These are phyloP conservation scores for Heliconius ismenius DNA, from an alignment of 2,888 invertebrate species.

Conservation along the genomic window DNA sequence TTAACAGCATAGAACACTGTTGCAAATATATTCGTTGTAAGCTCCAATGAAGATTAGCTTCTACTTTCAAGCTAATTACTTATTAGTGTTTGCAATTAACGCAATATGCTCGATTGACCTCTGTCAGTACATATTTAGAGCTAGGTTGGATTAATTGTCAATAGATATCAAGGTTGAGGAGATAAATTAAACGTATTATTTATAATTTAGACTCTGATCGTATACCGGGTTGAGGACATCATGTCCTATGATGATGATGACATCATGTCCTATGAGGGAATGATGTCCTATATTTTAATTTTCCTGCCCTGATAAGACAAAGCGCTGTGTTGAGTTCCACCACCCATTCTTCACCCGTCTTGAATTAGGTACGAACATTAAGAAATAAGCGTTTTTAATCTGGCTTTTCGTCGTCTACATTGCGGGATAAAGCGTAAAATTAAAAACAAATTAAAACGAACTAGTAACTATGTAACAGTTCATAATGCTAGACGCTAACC, in stretches of 20 bases:
- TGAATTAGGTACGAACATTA: no score
- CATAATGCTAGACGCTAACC: no score
- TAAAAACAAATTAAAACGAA: no score
- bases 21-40: neutral
- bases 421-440: no score
- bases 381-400: no score
- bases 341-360: no score
- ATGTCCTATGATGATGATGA: no score
- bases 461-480: no score
- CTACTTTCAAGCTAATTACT: neutral
- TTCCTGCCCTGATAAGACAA: no score
- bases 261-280: neutral
- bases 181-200: neutral
- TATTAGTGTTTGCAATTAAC: slow-evolving; percentile 11
- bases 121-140: slow-evolving; percentile 27
- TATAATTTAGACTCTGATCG: neutral
- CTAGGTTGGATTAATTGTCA: slow-evolving; percentile 25
- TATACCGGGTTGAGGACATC: neutral
- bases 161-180: slow-evolving; percentile 18
- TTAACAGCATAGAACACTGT: neutral
- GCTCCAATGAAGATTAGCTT: neutral
- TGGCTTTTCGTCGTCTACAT: no score
- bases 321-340: no score
- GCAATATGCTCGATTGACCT: slow-evolving; percentile 12
- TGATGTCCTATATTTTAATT: no score